Evolutionary conservation across 2,797 vertebrate genomes (phyloP).

Genomic region (Microctenopoma lineatum): DNA sequence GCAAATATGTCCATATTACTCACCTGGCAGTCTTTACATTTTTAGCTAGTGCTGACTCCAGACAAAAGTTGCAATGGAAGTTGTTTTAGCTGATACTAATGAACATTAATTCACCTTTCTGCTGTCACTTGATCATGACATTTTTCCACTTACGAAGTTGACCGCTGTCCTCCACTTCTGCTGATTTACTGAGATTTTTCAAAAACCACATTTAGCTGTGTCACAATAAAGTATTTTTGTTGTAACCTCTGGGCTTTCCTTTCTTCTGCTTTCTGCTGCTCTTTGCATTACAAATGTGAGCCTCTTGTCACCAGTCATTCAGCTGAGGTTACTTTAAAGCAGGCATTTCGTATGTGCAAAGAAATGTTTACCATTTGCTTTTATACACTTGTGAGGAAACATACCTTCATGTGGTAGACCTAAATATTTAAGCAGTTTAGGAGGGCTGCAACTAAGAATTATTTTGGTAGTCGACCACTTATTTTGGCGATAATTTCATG

Average conservation of each 20-base stretch:
- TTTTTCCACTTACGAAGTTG: neutral
- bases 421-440: neutral
- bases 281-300: slow-evolving; percentile 10
- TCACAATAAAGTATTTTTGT: slow-evolving; percentile 5
- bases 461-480: too few species aligned
- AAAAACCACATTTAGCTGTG: neutral
- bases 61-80: too few species aligned
- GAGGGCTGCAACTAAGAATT: too few species aligned
- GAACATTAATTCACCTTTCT: too few species aligned
- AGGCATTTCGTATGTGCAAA: too few species aligned
- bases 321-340: neutral
- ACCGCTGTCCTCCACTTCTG: slow-evolving; percentile 1
- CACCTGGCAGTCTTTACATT: too few species aligned
- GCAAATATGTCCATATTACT: too few species aligned
- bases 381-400: neutral
- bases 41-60: too few species aligned
- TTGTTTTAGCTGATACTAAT: too few species aligned
- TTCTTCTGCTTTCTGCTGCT: slow-evolving; percentile 31
- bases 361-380: neutral
- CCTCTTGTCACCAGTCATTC: neutral
- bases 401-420: neutral
- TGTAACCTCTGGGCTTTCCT: neutral
- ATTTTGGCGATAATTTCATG: too few species aligned
- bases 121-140: too few species aligned
- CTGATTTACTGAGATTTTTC: slow-evolving; percentile 18